Evolutionary conservation across 2,888 invertebrate genomes (phyloP).

Genomic region (Hoplodrina blanda): DNA sequence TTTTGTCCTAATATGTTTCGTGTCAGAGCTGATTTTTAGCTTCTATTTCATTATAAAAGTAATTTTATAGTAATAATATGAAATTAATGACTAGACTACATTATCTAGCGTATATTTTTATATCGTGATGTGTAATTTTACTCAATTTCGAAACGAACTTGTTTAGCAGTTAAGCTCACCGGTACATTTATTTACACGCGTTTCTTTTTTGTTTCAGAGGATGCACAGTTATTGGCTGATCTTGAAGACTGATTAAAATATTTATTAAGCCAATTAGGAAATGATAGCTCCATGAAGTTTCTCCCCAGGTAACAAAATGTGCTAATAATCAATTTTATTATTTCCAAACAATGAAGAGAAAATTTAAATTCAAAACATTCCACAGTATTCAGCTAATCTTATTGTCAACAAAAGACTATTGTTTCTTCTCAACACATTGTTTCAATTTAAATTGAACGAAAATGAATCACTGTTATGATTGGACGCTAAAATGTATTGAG

Average conservation of each 20-base stretch:
- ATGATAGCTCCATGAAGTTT: slow-evolving; percentile 83
- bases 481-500: slow-evolving; percentile 86
- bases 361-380: slow-evolving; percentile 89
- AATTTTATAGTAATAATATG: slow-evolving; percentile 78
- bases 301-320: slow-evolving; percentile 76
- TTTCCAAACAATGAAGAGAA: slow-evolving; percentile 87
- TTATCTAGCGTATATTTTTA: slow-evolving; percentile 66
- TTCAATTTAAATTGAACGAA: slow-evolving; percentile 84
- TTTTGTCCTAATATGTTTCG: slow-evolving; percentile 71
- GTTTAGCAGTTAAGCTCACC: slow-evolving; percentile 67
- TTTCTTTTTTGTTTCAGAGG: slow-evolving; percentile 84
- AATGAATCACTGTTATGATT: slow-evolving; percentile 90
- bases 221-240: slow-evolving; percentile 79
- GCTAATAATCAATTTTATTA: slow-evolving; percentile 72
- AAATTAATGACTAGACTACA: slow-evolving; percentile 71
- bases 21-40: slow-evolving; percentile 65
- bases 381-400: slow-evolving; percentile 89
- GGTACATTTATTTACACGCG: slow-evolving; percentile 62
- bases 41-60: slow-evolving; percentile 79
- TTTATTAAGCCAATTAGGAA: slow-evolving; percentile 80
- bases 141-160: slow-evolving; percentile 68
- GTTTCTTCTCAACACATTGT: slow-evolving; percentile 88
- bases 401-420: slow-evolving; percentile 89
- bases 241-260: slow-evolving; percentile 86
- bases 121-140: slow-evolving; percentile 73